Percentiles rank a stretch among this genome's conserved stretches.
Evolutionary conservation across 2,113 vertebrate genomes (phyloP).

Genomic region (Coreoperca whiteheadi): DNA sequence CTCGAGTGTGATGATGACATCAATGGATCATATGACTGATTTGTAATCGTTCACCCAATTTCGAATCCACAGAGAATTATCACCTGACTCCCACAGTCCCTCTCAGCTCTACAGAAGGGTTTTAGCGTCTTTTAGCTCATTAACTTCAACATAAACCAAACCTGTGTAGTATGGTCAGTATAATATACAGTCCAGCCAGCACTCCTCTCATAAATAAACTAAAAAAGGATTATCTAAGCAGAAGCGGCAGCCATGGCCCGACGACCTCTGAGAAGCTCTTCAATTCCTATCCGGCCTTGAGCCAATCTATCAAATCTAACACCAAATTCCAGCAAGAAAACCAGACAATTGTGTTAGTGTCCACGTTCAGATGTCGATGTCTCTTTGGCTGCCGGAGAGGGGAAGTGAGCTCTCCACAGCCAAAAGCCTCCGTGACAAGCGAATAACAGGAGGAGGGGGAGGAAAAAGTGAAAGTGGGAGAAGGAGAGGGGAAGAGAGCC

Average conservation of each 20-base stretch:
- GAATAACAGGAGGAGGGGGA: slow-evolving; percentile 8
- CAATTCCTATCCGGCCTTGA: neutral
- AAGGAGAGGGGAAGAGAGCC: neutral
- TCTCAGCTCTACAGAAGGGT: too few relatives aligned
- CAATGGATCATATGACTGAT: too few relatives aligned
- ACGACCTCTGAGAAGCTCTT: neutral
- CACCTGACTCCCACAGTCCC: too few relatives aligned
- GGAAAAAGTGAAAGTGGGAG: neutral
- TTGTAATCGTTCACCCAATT: too few relatives aligned
- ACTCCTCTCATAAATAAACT: neutral
- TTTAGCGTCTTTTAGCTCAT: too few relatives aligned
- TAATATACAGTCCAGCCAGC: neutral
- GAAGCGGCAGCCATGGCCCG: neutral
- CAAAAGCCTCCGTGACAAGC: slow-evolving; percentile 7
- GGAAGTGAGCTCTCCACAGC: neutral
- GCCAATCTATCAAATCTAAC: neutral
- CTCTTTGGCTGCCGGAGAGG: neutral
- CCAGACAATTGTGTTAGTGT: neutral
- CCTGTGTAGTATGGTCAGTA: neutral
- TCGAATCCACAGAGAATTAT: too few relatives aligned
- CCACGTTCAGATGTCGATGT: slow-evolving; percentile 5
- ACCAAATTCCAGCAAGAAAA: slow-evolving; percentile 15
- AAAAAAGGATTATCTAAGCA: neutral
- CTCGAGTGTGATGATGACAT: too few relatives aligned
- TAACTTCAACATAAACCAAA: neutral